Evolutionary conservation across 2,888 invertebrate genomes (phyloP).

Genomic region (Carpatolechia fugitivella): DNA sequence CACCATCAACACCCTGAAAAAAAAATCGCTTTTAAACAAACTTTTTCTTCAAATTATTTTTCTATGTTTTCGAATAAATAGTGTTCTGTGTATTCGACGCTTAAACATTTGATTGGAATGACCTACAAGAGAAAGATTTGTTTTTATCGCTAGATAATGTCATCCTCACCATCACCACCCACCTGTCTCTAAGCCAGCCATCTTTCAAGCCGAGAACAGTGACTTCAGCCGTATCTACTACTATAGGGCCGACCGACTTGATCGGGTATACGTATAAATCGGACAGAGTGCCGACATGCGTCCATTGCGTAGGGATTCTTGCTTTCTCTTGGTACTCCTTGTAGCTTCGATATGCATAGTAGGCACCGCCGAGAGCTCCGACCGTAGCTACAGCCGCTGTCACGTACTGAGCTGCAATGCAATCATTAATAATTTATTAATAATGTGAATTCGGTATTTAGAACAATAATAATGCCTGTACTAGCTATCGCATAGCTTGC

Average conservation of each 20-base stretch:
- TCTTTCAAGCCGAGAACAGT: constrained; percentile 73
- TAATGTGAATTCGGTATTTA: not conserved
- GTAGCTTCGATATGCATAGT: constrained; percentile 48
- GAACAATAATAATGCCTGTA: no score
- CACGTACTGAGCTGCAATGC: not conserved
- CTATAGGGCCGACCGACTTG: constrained; percentile 78
- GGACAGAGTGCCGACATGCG: constrained; percentile 77
- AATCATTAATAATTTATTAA: not conserved
- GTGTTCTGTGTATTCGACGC: no score
- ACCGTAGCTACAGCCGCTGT: constrained; percentile 47
- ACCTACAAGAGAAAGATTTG: no score
- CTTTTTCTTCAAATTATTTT: no score
- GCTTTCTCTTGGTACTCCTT: constrained; percentile 32
- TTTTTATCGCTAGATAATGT: no score
- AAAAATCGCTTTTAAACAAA: no score
- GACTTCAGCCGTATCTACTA: constrained; percentile 71
- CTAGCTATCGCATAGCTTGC: no score
- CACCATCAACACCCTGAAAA: constrained; percentile 78
- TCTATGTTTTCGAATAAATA: no score
- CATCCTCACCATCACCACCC: constrained; percentile 80
- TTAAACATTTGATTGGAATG: no score
- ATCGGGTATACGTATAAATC: constrained; percentile 78
- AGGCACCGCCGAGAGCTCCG: constrained; percentile 53
- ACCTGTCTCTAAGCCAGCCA: constrained; percentile 59
- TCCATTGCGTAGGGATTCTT: constrained; percentile 74